A percentile compares a stretch with the other conserved stretches of the same genome.
phyloP scores from a whole-genome alignment of 2,888 invertebrate species.

The Drosophila meridiana region DNA sequence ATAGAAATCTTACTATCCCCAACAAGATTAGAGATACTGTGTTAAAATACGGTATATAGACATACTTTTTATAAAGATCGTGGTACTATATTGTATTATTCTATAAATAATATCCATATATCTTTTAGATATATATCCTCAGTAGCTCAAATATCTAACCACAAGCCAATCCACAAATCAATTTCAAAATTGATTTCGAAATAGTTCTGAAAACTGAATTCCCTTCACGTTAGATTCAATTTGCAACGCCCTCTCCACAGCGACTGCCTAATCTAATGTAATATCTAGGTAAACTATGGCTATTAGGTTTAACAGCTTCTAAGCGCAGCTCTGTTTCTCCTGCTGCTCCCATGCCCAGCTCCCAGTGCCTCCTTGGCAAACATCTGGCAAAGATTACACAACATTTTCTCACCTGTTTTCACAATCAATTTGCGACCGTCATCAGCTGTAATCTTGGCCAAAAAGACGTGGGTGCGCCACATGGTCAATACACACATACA shows the following conservation, averaged over 20 bases:
- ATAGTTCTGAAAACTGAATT: background rate
- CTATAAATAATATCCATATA: too few relatives aligned
- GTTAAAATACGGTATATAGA: too few relatives aligned
- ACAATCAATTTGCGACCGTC: slow-evolving; percentile 55
- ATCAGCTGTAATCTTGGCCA: slow-evolving; percentile 55
- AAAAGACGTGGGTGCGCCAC: slow-evolving; percentile 41
- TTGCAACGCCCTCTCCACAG: background rate
- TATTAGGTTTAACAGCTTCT: slow-evolving; percentile 13
- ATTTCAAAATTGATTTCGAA: background rate
- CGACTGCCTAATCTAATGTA: slow-evolving; percentile 9
- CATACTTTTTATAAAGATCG: too few relatives aligned
- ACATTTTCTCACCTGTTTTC: slow-evolving; percentile 46
- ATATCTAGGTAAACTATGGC: slow-evolving; percentile 14
- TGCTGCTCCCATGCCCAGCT: too few relatives aligned
- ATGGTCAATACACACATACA: slow-evolving; percentile 24
- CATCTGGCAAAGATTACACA: slow-evolving; percentile 34
- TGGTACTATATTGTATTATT: too few relatives aligned
- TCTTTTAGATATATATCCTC: too few relatives aligned
- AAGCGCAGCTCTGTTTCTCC: background rate
- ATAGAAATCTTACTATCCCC: too few relatives aligned
- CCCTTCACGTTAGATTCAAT: background rate
- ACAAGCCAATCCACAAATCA: background rate
- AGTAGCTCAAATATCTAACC: background rate
- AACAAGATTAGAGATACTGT: too few relatives aligned
- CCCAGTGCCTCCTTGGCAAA: background rate